Evolutionary conservation across 2,797 vertebrate species (phyloP).

Genomic region (Chiloscyllium punctatum): DNA sequence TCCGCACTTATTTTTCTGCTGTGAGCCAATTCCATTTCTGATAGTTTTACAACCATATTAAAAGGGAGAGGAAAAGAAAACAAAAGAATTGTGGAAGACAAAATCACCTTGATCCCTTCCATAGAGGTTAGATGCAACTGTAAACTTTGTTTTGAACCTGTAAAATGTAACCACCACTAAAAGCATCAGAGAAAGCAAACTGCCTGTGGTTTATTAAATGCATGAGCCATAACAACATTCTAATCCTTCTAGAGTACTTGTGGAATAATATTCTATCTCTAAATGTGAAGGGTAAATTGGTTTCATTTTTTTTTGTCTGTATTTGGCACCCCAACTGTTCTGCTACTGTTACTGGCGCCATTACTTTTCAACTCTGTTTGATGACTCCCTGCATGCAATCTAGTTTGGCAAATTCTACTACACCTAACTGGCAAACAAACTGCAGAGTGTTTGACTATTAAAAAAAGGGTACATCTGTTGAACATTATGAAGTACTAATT

Average conservation of each 20-base stretch:
- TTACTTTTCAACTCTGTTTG: not conserved
- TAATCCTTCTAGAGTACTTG: not conserved
- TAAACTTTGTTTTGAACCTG: not conserved
- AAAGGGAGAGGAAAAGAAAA: not conserved
- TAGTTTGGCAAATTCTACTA: constrained; percentile 29
- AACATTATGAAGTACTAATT: constrained; percentile 31
- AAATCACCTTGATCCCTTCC: not conserved
- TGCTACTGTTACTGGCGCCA: constrained; percentile 33
- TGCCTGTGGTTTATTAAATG: not conserved
- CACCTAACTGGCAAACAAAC: constrained; percentile 18
- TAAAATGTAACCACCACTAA: not conserved
- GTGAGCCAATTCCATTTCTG: not conserved
- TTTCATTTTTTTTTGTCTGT: not conserved
- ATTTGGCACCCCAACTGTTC: constrained; percentile 22
- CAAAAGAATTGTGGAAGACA: not conserved
- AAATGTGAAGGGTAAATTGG: not conserved
- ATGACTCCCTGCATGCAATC: constrained; percentile 29
- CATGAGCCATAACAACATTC: not conserved
- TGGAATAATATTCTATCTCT: not conserved
- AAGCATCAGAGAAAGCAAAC: not conserved
- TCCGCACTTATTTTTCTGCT: not conserved
- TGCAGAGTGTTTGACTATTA: constrained; percentile 21
- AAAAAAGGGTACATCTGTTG: constrained; percentile 30
- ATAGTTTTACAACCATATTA: not conserved
- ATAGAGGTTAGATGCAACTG: not conserved